Evolutionary conservation across 1,140 invertebrate genomes (phyloP), one percentile per base, ranked within the genome.

Genomic region (Formica exsecta): DNA sequence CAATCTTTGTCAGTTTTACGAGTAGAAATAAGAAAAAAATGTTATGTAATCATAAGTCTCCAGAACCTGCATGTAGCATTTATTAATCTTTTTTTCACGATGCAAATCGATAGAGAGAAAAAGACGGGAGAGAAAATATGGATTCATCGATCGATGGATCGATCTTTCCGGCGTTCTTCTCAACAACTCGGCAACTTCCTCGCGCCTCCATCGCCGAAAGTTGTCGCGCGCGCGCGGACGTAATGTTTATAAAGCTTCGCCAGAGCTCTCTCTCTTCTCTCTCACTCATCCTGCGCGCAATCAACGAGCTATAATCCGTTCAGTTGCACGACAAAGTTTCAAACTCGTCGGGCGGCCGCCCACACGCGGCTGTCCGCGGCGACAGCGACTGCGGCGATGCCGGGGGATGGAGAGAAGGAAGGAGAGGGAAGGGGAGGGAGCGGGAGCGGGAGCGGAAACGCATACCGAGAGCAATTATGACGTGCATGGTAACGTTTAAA

Each of bases 221-320:
- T 51, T 51, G 0, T 0, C 32, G 32, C 5, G 57, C 62, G 87
- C 44, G 68, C 44, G 68, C 65, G 74, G 66, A 75, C 41, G 74
- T 36, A 3, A 61, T 57, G 51, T 86, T 75, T 87, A 77, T 77
- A 86, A 89, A 89, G 88, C 89, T 86, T 77, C 48, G 68, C 48
- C 48, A 87, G 74, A 77, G 86, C 73, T 66, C 71, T 68, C 71
- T 68, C 74, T 51, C 51, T 51, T 77, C n/a, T 89, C 71, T 48
- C 84, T 32, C 68, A 68, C 48, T 74, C 70, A 71, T 64, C 48
- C 87, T 48, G 75, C 68, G 68, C 85, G 83, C 89, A 87, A 90
- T 87, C 88, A 87, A 87, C 77, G 88, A 54, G 88, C 57, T 87
- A 89, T 89, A 89, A 89, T 89, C 88, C 89, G 79, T 89, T 89